These are phyloP conservation scores for Gobius niger DNA, from an alignment of 2,113 vertebrate genomes.

Conservation along the genomic window DNA sequence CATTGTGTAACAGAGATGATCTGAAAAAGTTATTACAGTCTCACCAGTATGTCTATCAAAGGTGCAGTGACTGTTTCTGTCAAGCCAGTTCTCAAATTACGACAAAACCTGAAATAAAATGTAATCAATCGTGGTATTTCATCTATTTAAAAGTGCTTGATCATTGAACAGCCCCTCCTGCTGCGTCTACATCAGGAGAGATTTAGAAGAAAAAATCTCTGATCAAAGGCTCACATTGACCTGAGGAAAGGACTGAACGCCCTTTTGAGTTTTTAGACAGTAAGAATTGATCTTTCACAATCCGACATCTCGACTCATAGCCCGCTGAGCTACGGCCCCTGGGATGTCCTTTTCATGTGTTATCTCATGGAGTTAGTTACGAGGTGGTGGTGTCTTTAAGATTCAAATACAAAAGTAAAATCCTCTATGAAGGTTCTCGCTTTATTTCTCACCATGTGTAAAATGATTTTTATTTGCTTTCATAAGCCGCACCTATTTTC, in stretches of 20 bases:
- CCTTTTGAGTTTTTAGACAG: constrained; percentile 29
- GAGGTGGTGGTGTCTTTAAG: constrained; percentile 38
- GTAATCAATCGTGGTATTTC: not conserved
- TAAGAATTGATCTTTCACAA: constrained; percentile 48
- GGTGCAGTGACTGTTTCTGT: constrained; percentile 54
- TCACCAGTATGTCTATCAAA: constrained; percentile 80
- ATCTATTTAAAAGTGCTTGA: not conserved
- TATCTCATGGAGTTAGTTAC: constrained; percentile 36
- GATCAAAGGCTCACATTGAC: constrained; percentile 20
- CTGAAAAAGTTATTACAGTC: constrained; percentile 29
- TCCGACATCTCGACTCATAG: constrained; percentile 46
- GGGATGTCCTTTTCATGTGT: constrained; percentile 47
- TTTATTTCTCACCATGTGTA: not conserved
- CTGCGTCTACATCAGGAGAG: not conserved
- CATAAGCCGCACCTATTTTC: constrained; percentile 79
- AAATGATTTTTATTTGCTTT: not conserved
- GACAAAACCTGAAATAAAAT: constrained; percentile 77
- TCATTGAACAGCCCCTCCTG: not conserved
- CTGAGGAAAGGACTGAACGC: not conserved
- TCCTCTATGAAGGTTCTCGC: not conserved
- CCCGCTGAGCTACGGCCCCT: constrained; percentile 43
- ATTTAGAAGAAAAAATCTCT: constrained; percentile 18
- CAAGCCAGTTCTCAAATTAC: constrained; percentile 66
- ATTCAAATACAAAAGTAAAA: constrained; percentile 8
- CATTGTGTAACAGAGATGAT: not conserved